Percentiles rank a stretch among this genome's conserved stretches.
Conservation (phyloP, 2,888 invertebrate species). For the Eupelmus urozonus region DNA sequence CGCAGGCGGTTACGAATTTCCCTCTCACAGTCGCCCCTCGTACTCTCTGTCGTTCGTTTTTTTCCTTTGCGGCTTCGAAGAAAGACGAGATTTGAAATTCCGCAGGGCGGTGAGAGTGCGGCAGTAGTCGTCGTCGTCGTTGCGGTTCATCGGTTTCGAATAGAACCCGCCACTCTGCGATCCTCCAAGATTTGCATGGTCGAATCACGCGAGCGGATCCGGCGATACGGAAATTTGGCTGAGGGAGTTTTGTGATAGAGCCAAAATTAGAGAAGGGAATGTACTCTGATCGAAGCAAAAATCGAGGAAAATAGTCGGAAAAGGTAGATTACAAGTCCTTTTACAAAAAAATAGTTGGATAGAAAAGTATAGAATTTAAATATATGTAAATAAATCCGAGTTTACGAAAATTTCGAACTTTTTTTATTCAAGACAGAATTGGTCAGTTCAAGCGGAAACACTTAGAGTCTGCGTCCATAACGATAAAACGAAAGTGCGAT, state of each 20-base stretch:
- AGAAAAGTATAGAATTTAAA: too few species aligned
- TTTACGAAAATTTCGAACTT: too few species aligned
- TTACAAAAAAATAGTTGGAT: too few species aligned
- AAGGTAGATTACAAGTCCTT: too few species aligned
- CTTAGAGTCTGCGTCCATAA: too few species aligned
- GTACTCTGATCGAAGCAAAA: too few species aligned
- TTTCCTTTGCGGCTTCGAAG: constrained; percentile 1
- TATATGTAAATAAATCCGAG: too few species aligned
- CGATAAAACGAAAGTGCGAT: neutral
- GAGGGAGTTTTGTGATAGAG: too few species aligned
- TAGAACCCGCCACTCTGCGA: constrained; percentile 3
- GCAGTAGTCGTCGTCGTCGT: constrained; percentile 2
- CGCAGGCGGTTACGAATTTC: constrained; percentile 24
- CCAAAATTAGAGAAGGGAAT: too few species aligned
- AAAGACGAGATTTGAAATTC: constrained; percentile 44
- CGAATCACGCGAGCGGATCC: constrained; percentile 25
- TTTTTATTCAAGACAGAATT: too few species aligned
- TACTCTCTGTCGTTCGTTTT: neutral
- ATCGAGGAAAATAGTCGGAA: too few species aligned
- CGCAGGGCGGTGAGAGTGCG: neutral
- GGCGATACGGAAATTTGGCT: constrained; percentile 10
- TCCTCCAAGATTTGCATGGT: constrained; percentile 44
- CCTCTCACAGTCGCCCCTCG: neutral
- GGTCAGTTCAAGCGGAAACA: too few species aligned
- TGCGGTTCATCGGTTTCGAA: constrained; percentile 38